Evolutionary conservation across 2,113 vertebrate genomes (phyloP), one percentile per base, ranked within the genome.

Genomic region (Rana temporaria): DNA sequence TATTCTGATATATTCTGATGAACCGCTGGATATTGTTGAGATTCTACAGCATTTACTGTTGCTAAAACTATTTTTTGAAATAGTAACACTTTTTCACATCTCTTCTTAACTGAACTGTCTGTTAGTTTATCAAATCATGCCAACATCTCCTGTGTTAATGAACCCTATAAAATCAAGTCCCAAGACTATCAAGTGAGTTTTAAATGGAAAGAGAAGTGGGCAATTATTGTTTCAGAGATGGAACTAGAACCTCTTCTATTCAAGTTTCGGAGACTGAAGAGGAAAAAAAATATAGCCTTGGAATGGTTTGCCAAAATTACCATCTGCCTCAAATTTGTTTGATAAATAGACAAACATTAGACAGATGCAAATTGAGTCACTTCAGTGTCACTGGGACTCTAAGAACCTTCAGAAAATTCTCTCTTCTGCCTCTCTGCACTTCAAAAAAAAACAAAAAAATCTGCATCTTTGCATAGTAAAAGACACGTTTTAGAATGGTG

Each of bases 361-460:
- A 79, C 76, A 79, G 62, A 79, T 79, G 76, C 52, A 79, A 79
- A 79, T 79, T 66, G 52, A 79, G 76, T 79, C 52, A 79, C 76
- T 64, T 79, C 48, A 1, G 48, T 32, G 26, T 79, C 62, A 34
- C 16, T n/a, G 52, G 64, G 63, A 79, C 26, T 67, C 9, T 60
- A 4, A 17, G 30, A 75, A 75, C 15, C 32, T 75, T 42, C 72
- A 62, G 26, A 62, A 14, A 62, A 60, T 22, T 75, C 38, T 22
- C 32, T 42, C 30, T 62, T 75, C 34, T 75, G 11, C 42, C 12
- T 62, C 32, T 17, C 42, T 75, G n/a, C 34, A 42, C n/a, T 34
- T 74, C 18, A 60, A 38, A 11, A 38, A 11, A 19, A 60, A 74
- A 59, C 71, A 60, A 74, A 74, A 4, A 26, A n/a, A 14, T 26